Evolutionary conservation across 2,797 vertebrate species (phyloP), one percentile per base, ranked within the genome.

Genomic region (Natrix natrix): DNA sequence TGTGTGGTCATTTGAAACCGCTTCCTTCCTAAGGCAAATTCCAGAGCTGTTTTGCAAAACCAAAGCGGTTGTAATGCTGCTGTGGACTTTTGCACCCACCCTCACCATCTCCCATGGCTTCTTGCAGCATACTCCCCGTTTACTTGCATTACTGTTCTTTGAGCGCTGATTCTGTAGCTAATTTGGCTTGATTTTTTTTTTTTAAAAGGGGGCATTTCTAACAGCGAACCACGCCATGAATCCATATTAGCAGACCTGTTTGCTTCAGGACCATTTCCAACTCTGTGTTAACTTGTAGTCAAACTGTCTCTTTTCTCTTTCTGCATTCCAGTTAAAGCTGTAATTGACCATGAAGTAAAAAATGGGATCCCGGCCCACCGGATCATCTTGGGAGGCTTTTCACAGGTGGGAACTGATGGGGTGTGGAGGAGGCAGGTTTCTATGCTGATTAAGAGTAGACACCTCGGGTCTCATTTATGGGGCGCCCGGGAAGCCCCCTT

Each of bases 351-450:
- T 0, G 99, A 99, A 97, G 97, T 98, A 95, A 99, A 98, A 98
- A 99, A 99, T 0, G 99, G 99, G 93, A 99, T 99, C 94, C 99
- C 99, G 8, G 97, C 99, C 89, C 97, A 98, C 96, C 98, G 99
- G 28, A 99, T 99, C 90, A 98, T 99, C 89, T 98, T 99, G 59
- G 99, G 99, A 43, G 99, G 99, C 96, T 99, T 99, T 97, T 99
- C 99, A 95, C 99, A 99, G 99, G 99, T 99, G 94, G 28, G 2
- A 0, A 12, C 69, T 0, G 54, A 0, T 26, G 11, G 16, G 52
- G 22, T 3, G 2, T 8, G 54, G 32, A 57, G 12, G 52, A 56
- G 14, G 26, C 87, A 55, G 87, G 37, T 83, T 11, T n/a, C n/a
- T 3, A 10, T 16, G 13, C 43, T 16, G 32, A 8, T 1, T 11